These are phyloP conservation scores for Cerceris rybyensis DNA, from an alignment of 2,888 invertebrate species.

Conservation along the genomic window DNA sequence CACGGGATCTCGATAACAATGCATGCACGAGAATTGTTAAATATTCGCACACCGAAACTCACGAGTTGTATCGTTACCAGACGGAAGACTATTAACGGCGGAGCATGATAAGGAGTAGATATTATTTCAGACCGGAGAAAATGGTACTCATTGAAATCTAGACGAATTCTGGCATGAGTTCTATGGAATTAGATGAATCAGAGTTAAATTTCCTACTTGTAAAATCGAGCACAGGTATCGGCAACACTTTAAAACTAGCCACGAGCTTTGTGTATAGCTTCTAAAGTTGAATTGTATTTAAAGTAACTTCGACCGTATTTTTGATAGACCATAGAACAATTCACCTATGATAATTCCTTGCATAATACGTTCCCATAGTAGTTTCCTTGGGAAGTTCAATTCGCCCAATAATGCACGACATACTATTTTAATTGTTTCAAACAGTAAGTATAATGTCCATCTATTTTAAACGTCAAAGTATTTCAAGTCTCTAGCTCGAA, in stretches of 20 bases:
- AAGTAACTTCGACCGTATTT: background rate
- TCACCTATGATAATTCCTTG: background rate
- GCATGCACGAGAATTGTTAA: constrained; percentile 18
- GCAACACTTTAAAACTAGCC: background rate
- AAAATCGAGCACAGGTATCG: constrained; percentile 25
- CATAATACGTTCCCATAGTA: too few relatives aligned
- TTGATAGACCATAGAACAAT: background rate
- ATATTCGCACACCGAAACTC: background rate
- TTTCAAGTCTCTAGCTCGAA: too few relatives aligned
- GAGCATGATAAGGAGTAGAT: constrained; percentile 14
- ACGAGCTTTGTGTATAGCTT: constrained; percentile 22
- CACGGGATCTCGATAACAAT: background rate
- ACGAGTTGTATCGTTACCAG: background rate
- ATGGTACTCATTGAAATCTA: background rate
- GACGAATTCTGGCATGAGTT: background rate
- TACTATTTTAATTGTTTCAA: too few relatives aligned
- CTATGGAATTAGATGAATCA: constrained; percentile 19
- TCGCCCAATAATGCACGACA: too few relatives aligned
- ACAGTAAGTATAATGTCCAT: too few relatives aligned
- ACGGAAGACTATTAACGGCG: constrained; percentile 7
- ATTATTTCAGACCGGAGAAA: constrained; percentile 2
- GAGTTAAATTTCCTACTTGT: constrained; percentile 14
- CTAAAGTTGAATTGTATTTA: background rate
- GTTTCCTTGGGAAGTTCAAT: too few relatives aligned
- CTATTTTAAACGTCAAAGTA: too few relatives aligned